Evolutionary conservation across 2,888 invertebrate species (phyloP).

Genomic region (Eudemis profundana): DNA sequence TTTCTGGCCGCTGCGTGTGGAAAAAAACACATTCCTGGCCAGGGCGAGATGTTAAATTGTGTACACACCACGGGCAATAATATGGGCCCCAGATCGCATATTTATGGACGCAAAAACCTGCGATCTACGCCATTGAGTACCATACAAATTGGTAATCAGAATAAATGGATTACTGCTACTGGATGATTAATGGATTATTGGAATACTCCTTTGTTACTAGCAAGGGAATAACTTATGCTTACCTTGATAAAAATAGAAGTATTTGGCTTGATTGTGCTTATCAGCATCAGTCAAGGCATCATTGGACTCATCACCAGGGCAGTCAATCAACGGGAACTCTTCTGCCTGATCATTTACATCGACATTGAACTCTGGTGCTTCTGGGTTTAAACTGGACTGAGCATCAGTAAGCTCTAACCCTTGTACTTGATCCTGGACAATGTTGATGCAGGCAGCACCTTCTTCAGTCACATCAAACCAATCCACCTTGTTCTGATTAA

Average conservation of each 20-base stretch:
- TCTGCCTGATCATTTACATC: slow-evolving; percentile 57
- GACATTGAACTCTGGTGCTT: slow-evolving; percentile 66
- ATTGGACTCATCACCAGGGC: slow-evolving; percentile 53
- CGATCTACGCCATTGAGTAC: no score
- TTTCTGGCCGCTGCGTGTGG: no score
- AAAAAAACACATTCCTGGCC: no score
- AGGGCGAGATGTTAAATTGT: no score
- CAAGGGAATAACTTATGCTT: slow-evolving; percentile 42
- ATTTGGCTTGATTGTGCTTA: slow-evolving; percentile 82
- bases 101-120: no score
- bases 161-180: no score
- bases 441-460: slow-evolving; percentile 69
- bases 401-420: slow-evolving; percentile 55
- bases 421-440: slow-evolving; percentile 62
- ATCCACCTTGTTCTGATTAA: slow-evolving; percentile 68
- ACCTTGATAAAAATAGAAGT: slow-evolving; percentile 95
- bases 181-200: no score
- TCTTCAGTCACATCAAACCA: slow-evolving; percentile 77
- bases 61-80: no score
- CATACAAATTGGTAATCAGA: no score
- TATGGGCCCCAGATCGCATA: no score
- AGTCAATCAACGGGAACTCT: slow-evolving; percentile 68
- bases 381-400: slow-evolving; percentile 70
- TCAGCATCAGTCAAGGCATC: slow-evolving; percentile 66
- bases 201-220: no score